These are phyloP conservation scores for Gymnorhina tibicen DNA, from an alignment of 2,113 vertebrate genomes.

Conservation along the genomic window DNA sequence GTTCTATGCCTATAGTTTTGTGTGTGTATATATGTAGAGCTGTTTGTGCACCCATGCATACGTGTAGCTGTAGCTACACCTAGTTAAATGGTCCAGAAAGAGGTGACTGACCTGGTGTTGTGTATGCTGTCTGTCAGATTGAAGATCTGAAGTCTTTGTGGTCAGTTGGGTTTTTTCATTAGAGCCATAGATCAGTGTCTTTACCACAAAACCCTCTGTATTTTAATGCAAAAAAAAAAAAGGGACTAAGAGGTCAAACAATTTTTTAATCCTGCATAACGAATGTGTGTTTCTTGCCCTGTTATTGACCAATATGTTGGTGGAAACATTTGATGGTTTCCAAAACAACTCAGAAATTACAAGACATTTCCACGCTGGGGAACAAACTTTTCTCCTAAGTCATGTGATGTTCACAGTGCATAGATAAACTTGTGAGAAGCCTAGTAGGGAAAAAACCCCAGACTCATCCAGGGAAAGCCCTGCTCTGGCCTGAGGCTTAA, in stretches of 20 bases:
- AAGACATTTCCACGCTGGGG: neutral
- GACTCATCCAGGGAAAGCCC: neutral
- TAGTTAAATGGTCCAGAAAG: neutral
- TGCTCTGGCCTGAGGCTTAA: neutral
- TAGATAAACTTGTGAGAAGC: neutral
- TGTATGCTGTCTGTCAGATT: neutral
- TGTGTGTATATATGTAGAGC: neutral
- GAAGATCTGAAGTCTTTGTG: neutral
- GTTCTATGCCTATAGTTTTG: neutral
- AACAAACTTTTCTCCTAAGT: neutral
- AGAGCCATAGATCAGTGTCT: neutral
- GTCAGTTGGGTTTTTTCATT: neutral
- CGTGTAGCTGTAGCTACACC: rapidly evolving
- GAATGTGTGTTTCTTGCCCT: neutral
- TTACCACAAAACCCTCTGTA: neutral
- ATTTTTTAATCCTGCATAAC: neutral
- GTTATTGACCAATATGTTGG: neutral
- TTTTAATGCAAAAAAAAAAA: neutral
- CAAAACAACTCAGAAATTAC: neutral
- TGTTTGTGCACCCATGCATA: neutral
- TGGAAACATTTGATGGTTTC: neutral
- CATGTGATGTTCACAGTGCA: neutral
- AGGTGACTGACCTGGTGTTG: neutral
- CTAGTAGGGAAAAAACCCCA: neutral
- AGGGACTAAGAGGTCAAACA: neutral